A percentile compares a stretch with the other conserved stretches of the same genome.
phyloP scores from a whole-genome alignment of 1,140 invertebrate genomes.

The Pectinophora gossypiella region DNA sequence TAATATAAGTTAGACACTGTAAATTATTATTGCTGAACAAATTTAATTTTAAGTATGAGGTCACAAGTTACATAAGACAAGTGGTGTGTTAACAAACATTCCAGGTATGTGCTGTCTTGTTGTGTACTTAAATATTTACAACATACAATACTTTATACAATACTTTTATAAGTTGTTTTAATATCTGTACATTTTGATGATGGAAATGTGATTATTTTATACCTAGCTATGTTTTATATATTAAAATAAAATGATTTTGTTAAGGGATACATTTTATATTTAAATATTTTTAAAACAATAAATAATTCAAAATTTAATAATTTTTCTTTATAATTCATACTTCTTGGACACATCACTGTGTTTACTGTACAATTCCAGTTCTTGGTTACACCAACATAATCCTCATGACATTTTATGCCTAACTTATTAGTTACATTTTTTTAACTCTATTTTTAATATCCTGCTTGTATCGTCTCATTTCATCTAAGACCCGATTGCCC shows the following conservation, averaged over 20 bases:
- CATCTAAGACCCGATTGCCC: slow-evolving; percentile 67
- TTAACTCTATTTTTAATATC: slow-evolving; percentile 56
- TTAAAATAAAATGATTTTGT: slow-evolving; percentile 41
- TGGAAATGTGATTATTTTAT: slow-evolving; percentile 48
- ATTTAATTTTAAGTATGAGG: not conserved
- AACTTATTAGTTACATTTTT: not conserved
- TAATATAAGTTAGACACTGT: too few relatives aligned
- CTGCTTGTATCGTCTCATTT: slow-evolving; percentile 69
- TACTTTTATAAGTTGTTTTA: slow-evolving; percentile 34
- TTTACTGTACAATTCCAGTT: too few relatives aligned
- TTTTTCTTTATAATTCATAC: too few relatives aligned
- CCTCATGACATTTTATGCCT: too few relatives aligned
- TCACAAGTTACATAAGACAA: slow-evolving; percentile 9
- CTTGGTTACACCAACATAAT: too few relatives aligned
- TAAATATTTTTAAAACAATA: slow-evolving; percentile 47
- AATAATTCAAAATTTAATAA: slow-evolving; percentile 34
- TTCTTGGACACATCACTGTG: too few relatives aligned
- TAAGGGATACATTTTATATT: slow-evolving; percentile 59
- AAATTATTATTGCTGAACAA: too few relatives aligned
- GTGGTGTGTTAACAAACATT: slow-evolving; percentile 36
- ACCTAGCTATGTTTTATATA: slow-evolving; percentile 26
- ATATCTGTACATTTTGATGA: slow-evolving; percentile 61
- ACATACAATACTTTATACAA: too few relatives aligned
- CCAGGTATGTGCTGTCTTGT: slow-evolving; percentile 62
- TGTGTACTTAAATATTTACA: slow-evolving; percentile 60